phyloP scores from a whole-genome alignment of 2,888 invertebrate genomes.

The Embidobia sp. region DNA sequence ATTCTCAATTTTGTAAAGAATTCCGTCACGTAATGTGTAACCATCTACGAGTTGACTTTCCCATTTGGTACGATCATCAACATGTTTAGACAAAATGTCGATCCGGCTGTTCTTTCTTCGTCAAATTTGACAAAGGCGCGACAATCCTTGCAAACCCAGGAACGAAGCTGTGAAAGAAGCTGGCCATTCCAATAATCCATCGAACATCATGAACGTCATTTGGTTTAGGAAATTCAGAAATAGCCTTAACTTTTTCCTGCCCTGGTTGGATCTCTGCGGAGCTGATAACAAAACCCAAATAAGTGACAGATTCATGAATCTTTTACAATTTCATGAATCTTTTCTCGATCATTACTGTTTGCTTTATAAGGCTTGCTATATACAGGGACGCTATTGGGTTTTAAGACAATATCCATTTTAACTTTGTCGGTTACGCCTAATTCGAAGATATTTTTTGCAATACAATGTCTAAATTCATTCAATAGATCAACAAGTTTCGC shows the following conservation, averaged over 20 bases:
- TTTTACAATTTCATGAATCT: neutral
- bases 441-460: neutral
- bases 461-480: neutral
- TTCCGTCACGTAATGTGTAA: no score
- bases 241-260: neutral
- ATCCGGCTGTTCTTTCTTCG: neutral
- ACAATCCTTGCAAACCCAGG: neutral
- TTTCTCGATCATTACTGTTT: no score
- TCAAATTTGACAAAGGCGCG: neutral
- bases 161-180: neutral
- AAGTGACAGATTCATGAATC: conserved; percentile 9
- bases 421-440: conserved; percentile 1
- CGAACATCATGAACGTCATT: neutral
- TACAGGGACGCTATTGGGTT: no score
- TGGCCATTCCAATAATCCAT: neutral
- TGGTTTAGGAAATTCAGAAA: neutral
- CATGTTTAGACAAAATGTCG: neutral
- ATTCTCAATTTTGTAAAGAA: neutral
- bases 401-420: neutral
- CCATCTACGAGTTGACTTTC: no score
- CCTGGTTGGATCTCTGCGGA: neutral
- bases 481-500: neutral
- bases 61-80: neutral
- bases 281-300: conserved; percentile 1
- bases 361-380: no score